A percentile compares a stretch with the other conserved stretches of the same genome.
phyloP scores from a whole-genome alignment of 2,888 invertebrate species.

The Leptopterna dolabrata region DNA sequence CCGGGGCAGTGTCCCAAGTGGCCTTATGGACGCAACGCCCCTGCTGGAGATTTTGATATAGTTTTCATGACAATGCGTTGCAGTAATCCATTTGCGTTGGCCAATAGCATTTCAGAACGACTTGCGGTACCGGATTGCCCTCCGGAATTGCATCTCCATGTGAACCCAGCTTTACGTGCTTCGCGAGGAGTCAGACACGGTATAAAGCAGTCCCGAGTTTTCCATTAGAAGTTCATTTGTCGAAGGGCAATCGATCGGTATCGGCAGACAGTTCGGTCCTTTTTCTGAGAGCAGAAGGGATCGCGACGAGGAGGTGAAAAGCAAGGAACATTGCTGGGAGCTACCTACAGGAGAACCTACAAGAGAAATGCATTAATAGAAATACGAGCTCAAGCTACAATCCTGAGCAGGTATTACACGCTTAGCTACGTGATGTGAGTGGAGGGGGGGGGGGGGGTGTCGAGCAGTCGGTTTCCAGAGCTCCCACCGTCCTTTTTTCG shows the following conservation, averaged over 20 bases:
- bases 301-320: background rate
- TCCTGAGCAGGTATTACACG: constrained; percentile 13
- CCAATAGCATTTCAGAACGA: no score
- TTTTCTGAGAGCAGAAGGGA: background rate
- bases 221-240: background rate
- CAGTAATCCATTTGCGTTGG: no score
- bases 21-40: no score
- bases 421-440: no score
- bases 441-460: background rate
- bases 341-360: background rate
- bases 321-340: background rate
- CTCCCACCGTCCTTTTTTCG: background rate
- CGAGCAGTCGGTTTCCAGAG: background rate
- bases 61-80: no score
- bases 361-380: constrained; percentile 19
- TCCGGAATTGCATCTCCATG: no score
- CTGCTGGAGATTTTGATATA: no score
- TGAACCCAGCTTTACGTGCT: no score
- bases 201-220: background rate
- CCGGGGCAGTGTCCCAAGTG: no score
- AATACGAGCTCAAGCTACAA: background rate
- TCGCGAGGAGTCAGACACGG: no score
- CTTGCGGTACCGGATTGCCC: no score
- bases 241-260: background rate
- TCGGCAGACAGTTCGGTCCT: background rate